These are phyloP conservation scores for Zhuqinia jingwanae DNA, from an alignment of 2,888 invertebrate genomes.

Conservation along the genomic window DNA sequence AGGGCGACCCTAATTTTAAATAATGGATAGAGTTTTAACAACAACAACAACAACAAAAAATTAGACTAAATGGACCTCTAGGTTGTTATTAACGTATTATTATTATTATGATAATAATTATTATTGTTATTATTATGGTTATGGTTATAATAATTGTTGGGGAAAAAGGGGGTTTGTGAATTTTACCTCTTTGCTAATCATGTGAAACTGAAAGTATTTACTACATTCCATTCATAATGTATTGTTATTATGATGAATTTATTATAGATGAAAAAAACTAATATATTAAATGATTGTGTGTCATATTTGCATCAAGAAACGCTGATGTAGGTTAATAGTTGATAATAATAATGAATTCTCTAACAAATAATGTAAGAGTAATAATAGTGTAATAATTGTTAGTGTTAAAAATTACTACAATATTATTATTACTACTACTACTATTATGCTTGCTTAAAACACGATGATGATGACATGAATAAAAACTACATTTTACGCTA, in stretches of 20 bases:
- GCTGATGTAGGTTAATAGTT: not conserved
- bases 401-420: constrained; percentile 15
- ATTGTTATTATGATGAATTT: constrained; percentile 34
- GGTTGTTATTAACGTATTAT: too few species aligned
- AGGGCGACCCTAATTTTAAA: too few species aligned
- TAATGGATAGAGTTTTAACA: too few species aligned
- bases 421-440: not conserved
- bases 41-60: too few species aligned
- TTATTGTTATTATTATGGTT: constrained; percentile 33
- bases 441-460: constrained; percentile 62
- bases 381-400: not conserved
- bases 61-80: too few species aligned
- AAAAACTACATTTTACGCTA: constrained; percentile 41
- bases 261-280: constrained; percentile 25
- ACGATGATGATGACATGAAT: constrained; percentile 57
- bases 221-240: constrained; percentile 70
- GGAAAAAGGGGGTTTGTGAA: constrained; percentile 60
- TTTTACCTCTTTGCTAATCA: constrained; percentile 68
- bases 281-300: constrained; percentile 13
- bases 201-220: constrained; percentile 71
- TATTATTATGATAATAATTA: too few species aligned
- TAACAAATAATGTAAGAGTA: too few species aligned
- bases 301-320: constrained; percentile 14
- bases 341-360: not conserved
- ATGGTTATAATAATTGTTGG: constrained; percentile 8